phyloP scores from a whole-genome alignment of 1,140 invertebrate species.

The Dreissena rostriformis region DNA sequence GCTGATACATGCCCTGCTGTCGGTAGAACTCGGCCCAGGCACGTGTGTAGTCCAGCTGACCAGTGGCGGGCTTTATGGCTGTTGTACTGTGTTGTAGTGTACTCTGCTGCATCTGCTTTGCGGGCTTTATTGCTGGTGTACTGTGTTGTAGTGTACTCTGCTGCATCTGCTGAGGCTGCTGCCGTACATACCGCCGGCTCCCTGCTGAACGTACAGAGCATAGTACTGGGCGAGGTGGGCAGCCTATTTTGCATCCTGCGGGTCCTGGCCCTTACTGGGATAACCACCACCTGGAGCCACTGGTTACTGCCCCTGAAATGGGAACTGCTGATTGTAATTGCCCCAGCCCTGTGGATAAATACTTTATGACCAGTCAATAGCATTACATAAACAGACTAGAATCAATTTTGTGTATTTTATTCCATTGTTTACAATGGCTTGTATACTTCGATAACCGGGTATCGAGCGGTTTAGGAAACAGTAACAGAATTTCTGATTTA shows the following conservation, averaged over 20 bases:
- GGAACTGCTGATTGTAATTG: conserved; percentile 80
- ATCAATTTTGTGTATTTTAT: no score
- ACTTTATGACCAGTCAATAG: no score
- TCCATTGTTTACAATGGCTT: no score
- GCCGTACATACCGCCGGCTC: conserved; percentile 69
- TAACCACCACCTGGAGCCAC: conserved; percentile 61
- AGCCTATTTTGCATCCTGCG: conserved; percentile 83
- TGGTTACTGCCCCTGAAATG: conserved; percentile 77
- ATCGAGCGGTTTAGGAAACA: no score
- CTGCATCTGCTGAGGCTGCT: conserved; percentile 85
- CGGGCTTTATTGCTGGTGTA: no score
- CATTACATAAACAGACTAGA: no score
- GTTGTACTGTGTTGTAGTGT: no score
- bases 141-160: conserved; percentile 69
- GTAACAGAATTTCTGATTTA: no score
- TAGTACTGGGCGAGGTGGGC: conserved; percentile 84
- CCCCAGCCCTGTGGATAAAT: conserved; percentile 83
- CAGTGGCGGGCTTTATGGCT: conserved; percentile 80
- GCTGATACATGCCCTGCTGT: conserved; percentile 90
- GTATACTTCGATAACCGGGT: no score
- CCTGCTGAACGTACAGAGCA: conserved; percentile 78
- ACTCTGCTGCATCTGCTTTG: no score
- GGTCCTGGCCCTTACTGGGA: conserved; percentile 80
- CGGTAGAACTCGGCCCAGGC: conserved; percentile 99
- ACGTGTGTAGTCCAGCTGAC: conserved; percentile 95